These are phyloP conservation scores for Oncorhynchus gorbuscha DNA, from an alignment of 2,113 vertebrate genomes.

Conservation along the genomic window DNA sequence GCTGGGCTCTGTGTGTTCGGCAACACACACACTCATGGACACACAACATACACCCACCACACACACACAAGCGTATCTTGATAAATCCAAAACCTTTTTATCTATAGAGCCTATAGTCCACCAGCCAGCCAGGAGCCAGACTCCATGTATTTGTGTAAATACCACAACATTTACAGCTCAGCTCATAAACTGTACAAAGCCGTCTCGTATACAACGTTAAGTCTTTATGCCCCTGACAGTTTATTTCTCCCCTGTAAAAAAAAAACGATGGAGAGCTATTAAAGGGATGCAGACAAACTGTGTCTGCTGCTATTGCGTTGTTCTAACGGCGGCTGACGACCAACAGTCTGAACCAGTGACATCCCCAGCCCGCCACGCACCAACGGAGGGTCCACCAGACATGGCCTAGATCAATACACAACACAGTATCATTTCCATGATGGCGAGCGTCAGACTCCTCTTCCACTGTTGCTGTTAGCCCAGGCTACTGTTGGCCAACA, in stretches of 20 bases:
- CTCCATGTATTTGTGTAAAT: too few relatives aligned
- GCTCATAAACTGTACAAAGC: slow-evolving; percentile 38
- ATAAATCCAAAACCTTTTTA: neutral
- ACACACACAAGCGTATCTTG: neutral
- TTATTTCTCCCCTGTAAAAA: slow-evolving; percentile 22
- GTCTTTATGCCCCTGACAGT: slow-evolving; percentile 39
- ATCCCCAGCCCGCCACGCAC: neutral
- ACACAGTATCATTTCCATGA: neutral
- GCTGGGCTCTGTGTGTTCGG: neutral
- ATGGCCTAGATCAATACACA: neutral
- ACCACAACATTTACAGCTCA: slow-evolving; percentile 25
- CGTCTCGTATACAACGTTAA: slow-evolving; percentile 45
- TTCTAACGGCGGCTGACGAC: neutral
- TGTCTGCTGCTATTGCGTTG: slow-evolving; percentile 2
- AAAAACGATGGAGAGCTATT: too few relatives aligned
- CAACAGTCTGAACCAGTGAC: neutral
- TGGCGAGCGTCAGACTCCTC: neutral
- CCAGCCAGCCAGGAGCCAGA: too few relatives aligned
- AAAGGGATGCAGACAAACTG: neutral
- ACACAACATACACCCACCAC: too few relatives aligned
- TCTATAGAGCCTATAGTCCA: neutral
- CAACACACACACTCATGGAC: too few relatives aligned
- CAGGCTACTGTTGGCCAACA: too few relatives aligned
- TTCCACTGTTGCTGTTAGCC: too few relatives aligned
- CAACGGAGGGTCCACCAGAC: neutral